Percentiles rank a stretch among this genome's conserved stretches.
Conservation (phyloP, 2,113 vertebrate species). For the Physeter macrocephalus region DNA sequence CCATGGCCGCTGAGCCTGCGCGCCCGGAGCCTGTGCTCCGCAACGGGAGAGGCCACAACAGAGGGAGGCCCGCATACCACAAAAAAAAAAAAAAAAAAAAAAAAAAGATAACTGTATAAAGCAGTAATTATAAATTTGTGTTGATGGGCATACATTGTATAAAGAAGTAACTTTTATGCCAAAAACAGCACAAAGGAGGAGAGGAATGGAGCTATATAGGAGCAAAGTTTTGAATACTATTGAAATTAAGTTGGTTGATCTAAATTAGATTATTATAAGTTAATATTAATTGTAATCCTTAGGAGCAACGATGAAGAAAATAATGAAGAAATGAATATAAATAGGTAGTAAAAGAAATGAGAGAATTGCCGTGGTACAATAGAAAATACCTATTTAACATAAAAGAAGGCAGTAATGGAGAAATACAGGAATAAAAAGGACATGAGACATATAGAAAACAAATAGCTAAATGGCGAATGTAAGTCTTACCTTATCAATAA, state of each 20-base stretch:
- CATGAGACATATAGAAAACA: not conserved
- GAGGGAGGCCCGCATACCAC: too few species aligned
- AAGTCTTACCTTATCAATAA: not conserved
- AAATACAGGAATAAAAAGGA: not conserved
- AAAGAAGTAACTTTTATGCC: not conserved
- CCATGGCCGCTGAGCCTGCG: too few species aligned
- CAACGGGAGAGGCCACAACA: too few species aligned
- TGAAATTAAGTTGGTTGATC: not conserved
- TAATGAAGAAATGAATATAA: not conserved
- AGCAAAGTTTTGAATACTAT: not conserved
- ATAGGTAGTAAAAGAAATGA: not conserved
- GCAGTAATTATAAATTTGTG: not conserved
- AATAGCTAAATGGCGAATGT: not conserved
- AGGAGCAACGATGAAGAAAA: not conserved
- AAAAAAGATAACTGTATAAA: not conserved
- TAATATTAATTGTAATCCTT: not conserved
- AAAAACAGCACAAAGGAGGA: not conserved
- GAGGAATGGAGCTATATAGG: not conserved
- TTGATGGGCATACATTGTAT: not conserved
- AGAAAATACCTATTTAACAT: not conserved
- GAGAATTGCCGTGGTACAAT: not conserved
- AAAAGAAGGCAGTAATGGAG: not conserved
- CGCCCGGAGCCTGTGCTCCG: too few species aligned
- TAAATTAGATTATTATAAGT: not conserved
- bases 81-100: too few species aligned